Conservation (phyloP, 2,797 vertebrate genomes). For the Garrulus glandarius region DNA sequence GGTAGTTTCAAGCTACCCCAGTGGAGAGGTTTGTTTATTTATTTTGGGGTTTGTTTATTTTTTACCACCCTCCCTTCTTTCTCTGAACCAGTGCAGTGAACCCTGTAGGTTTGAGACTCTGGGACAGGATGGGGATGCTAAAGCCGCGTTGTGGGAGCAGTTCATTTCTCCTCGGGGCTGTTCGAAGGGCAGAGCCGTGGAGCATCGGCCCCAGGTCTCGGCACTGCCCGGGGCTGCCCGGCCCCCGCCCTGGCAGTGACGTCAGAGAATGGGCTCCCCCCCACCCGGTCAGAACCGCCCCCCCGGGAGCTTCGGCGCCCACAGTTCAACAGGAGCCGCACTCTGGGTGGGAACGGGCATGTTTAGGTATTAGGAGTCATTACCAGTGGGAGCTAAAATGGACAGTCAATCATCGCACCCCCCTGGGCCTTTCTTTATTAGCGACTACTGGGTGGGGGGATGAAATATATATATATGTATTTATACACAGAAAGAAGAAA, state of each 20-base stretch:
- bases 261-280: conserved; percentile 28
- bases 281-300: too few relatives aligned
- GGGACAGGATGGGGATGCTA: background rate
- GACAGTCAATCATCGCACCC: conserved; percentile 64
- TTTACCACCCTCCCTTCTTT: background rate
- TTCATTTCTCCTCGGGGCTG: background rate
- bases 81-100: background rate
- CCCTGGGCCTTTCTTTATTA: conserved; percentile 51
- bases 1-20: conserved; percentile 47
- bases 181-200: background rate
- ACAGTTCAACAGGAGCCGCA: conserved; percentile 29
- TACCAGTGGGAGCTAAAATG: conserved; percentile 61
- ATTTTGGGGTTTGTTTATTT: background rate
- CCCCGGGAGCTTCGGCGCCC: background rate
- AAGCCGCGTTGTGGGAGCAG: background rate
- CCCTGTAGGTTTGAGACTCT: background rate
- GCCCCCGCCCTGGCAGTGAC: conserved; percentile 32
- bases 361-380: conserved; percentile 63
- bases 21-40: background rate
- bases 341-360: background rate
- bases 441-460: conserved; percentile 30
- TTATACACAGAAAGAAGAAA: conserved; percentile 4
- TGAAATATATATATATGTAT: conserved; percentile 26
- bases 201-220: background rate
- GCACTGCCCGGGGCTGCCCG: conserved; percentile 62